Percentiles rank a stretch among this genome's conserved stretches.
Conservation (phyloP, 2,797 vertebrate genomes). For the Hafferia zeledoni region DNA sequence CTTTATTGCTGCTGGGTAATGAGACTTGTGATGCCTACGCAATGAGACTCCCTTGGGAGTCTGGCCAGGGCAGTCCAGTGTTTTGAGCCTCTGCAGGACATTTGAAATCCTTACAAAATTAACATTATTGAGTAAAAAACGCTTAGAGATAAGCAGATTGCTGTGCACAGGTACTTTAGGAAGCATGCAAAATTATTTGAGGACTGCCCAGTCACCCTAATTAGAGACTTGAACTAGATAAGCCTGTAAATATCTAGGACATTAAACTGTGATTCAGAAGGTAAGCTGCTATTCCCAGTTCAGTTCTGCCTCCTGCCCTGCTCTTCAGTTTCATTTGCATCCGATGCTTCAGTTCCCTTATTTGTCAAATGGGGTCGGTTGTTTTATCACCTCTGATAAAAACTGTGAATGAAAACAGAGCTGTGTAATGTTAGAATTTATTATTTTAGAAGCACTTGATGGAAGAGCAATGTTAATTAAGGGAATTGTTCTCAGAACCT, state of each 20-base stretch:
- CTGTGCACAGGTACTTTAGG: not conserved
- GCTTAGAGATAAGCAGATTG: not conserved
- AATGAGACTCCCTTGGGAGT: not conserved
- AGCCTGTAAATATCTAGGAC: slow-evolving; percentile 51
- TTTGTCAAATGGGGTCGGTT: slow-evolving; percentile 52
- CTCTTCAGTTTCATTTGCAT: slow-evolving; percentile 40
- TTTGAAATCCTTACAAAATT: not conserved
- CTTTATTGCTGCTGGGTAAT: not conserved
- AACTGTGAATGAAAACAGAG: slow-evolving; percentile 27
- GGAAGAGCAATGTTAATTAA: slow-evolving; percentile 23
- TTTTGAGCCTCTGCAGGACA: not conserved
- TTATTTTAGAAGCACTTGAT: slow-evolving; percentile 20
- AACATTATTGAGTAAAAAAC: not conserved
- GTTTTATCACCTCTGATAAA: slow-evolving; percentile 10
- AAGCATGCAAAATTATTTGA: not conserved
- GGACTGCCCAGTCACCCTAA: slow-evolving; percentile 16
- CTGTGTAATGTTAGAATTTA: not conserved
- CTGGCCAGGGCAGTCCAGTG: not conserved
- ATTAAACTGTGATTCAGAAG: slow-evolving; percentile 50
- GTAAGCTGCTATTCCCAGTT: slow-evolving; percentile 45
- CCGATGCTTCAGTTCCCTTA: slow-evolving; percentile 16
- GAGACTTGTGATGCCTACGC: not conserved
- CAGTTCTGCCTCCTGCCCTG: slow-evolving; percentile 9
- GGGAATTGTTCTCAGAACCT: not conserved
- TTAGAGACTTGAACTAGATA: slow-evolving; percentile 61